Base-by-base conservation (phyloP, 2,888 invertebrate genomes). In the Eilema griseolum region DNA sequence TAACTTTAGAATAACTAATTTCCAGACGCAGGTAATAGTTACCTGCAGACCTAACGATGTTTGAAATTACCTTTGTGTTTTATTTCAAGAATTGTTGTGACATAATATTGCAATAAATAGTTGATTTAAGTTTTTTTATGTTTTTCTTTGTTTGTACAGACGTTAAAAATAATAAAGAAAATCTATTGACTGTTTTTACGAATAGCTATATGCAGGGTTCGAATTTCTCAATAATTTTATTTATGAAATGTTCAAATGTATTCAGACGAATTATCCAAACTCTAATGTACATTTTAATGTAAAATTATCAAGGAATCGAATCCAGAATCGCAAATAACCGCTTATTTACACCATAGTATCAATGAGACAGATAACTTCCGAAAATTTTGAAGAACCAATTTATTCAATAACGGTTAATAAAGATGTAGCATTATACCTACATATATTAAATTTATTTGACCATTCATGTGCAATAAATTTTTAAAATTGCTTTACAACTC, bases 1-100 rank as follows among this genome's bases (percentile, higher is more conserved):
- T 74, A 74, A 63, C 77, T 72, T 75, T 71, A 72, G 79, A 82
- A 80, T 75, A 74, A 74, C 61, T 64, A 41, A 73, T 72, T 68
- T 33, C 64, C 56, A 56, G 37, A 66, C 65, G 60, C 33, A n/a
- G 52, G n/a, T n/a, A 52, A 70, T 69, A 66, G 61, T 33, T 46
- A 14, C 26, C 59, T 56, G 72, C 57, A 59, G 23, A 57, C 59
- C 59, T 20, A 26, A 41, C n/a, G 20, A 37, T 31, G 20, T 46
- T 63, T n/a, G 28, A 52, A 64, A 59, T 66, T 26, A 12, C 0
- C n/a, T 24, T n/a, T 41, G 52, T 24, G 64, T 59, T 64, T 28
- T 28, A 61, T 52, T 52, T 52, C 41, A 10, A n/a, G 24, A 37
- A 8, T 7, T 33, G 14, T 41, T 24, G 23, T 41, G 16, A 24